Evolutionary conservation across 2,888 invertebrate species (phyloP), one percentile per base, ranked within the genome.

Genomic region (Macropis europaea): DNA sequence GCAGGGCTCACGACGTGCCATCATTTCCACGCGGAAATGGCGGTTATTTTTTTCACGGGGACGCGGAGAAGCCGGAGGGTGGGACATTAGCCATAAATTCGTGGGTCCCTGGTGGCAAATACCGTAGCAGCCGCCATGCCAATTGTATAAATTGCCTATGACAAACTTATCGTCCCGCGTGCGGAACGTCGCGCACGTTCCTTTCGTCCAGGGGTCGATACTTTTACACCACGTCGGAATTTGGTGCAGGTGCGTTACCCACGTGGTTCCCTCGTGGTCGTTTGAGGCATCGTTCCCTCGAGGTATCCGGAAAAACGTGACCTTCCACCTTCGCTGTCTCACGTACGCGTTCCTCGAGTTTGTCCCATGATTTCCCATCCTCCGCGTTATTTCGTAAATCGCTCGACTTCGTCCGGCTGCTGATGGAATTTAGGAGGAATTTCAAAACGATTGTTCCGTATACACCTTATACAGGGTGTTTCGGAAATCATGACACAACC

Each of bases 121-220:
- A 83, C 74, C 73, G 81, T 69, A 74, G 79, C 15, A 57, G 63
- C 60, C 78, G 74, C 74, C 78, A 76, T 81, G 81, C 85, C 89
- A 89, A 89, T 89, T 87, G 88, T 88, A 87, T 85, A 89, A 89
- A 90, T 90, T 89, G 89, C 82, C 87, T 87, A 87, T 88, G 90
- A 90, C 89, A 90, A 90, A 89, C 83, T 90, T 89, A 89, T 89
- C 86, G 86, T 85, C 70, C 69, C 48, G 63, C 62, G 62, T 59
- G 45, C 52, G 40, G 17, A 30, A n/a, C 52, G 43, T 66, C 73
- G 71, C 66, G 63, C 72, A 73, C 76, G 30, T 36, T 19, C 7
- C 13, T 9, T 19, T n/a, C 17, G 15, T 15, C 26, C 36, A 19
- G 63, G 73, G 81, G 77, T 81, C 84, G 74, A 86, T 80, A 82